phyloP scores from a whole-genome alignment of 2,888 invertebrate species.

The Melinopterus prodromus region DNA sequence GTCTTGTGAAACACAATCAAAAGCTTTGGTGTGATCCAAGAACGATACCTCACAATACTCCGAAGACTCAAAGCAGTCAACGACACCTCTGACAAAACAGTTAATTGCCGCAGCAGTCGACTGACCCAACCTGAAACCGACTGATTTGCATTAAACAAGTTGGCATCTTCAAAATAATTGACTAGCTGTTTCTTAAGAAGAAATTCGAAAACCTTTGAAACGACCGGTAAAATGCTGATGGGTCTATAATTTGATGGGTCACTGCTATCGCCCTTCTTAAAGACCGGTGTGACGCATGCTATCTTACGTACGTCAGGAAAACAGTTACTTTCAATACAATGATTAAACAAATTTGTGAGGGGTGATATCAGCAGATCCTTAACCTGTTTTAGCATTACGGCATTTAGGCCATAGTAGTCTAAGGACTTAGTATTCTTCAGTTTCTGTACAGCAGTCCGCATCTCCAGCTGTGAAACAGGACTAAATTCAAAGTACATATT shows the following conservation, averaged over 20 bases:
- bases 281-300: too few species aligned
- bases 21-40: neutral
- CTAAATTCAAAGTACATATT: too few species aligned
- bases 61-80: neutral
- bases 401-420: too few species aligned
- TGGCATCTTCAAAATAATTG: neutral
- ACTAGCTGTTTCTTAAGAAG: neutral
- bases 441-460: too few species aligned
- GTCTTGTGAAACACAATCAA: neutral
- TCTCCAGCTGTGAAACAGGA: too few species aligned
- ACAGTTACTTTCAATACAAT: too few species aligned
- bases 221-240: neutral
- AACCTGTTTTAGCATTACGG: too few species aligned
- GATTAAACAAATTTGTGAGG: too few species aligned
- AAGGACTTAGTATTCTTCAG: too few species aligned
- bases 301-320: too few species aligned
- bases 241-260: neutral
- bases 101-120: neutral
- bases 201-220: neutral
- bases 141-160: neutral
- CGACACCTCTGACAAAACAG: neutral
- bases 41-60: neutral
- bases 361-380: too few species aligned
- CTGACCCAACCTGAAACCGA: neutral
- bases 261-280: neutral